A percentile compares a stretch with the other conserved stretches of the same genome.
These are phyloP conservation scores for Eutolmus rufibarbis DNA, from an alignment of 2,888 invertebrate genomes.

Conservation along the genomic window DNA sequence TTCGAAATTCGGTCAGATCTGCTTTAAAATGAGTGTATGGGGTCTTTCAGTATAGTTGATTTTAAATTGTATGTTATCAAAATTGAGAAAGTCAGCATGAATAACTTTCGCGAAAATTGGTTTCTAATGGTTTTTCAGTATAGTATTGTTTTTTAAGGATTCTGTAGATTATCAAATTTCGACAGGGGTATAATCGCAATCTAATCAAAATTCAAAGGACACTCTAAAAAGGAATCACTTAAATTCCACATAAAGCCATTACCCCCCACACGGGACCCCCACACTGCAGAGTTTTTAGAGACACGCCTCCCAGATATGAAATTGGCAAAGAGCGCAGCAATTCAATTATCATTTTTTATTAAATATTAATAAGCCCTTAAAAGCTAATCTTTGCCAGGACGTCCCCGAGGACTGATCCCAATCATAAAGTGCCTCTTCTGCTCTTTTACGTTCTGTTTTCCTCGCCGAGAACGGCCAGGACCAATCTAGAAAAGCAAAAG, in stretches of 20 bases:
- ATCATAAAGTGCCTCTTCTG: constrained; percentile 12
- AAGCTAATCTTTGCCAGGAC: constrained; percentile 16
- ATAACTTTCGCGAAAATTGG: too few relatives aligned
- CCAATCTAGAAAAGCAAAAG: background rate
- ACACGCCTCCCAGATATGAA: background rate
- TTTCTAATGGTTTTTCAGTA: too few relatives aligned
- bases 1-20: background rate
- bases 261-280: background rate
- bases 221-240: background rate
- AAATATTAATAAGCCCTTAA: constrained; percentile 37
- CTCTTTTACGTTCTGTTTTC: background rate
- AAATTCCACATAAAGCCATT: constrained; percentile 21
- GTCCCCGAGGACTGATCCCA: background rate
- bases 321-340: background rate
- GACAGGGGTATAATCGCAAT: background rate
- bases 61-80: too few relatives aligned
- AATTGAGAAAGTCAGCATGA: too few relatives aligned
- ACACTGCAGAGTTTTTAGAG: background rate
- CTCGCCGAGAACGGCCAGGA: background rate
- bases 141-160: background rate
- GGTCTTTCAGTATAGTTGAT: too few relatives aligned
- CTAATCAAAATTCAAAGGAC: constrained; percentile 17
- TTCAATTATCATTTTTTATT: constrained; percentile 36
- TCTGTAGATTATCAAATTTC: background rate
- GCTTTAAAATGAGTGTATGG: too few relatives aligned